These are phyloP conservation scores for Perca schrenkii DNA, from an alignment of 2,113 vertebrate species.

Conservation along the genomic window DNA sequence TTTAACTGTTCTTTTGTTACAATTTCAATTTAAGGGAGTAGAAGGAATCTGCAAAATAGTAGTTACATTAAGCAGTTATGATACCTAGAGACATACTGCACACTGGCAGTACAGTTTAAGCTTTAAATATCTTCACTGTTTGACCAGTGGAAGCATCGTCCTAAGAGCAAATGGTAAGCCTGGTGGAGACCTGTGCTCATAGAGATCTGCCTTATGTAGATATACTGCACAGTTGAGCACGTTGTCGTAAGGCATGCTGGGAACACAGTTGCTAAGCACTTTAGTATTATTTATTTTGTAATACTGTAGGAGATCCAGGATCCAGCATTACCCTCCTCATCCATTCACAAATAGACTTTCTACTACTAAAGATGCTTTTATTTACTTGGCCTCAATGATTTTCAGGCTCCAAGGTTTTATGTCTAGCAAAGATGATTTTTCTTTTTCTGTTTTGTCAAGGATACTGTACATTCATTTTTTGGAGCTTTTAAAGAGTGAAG, in stretches of 20 bases:
- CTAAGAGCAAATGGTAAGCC: slow-evolving; percentile 64
- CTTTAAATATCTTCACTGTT: slow-evolving; percentile 33
- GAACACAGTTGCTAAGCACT: slow-evolving; percentile 51
- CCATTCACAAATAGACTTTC: slow-evolving; percentile 15
- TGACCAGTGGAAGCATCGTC: slow-evolving; percentile 24
- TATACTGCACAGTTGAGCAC: slow-evolving; percentile 1
- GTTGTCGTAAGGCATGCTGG: slow-evolving; percentile 42
- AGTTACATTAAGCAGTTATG: background rate
- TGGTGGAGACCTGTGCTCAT: slow-evolving; percentile 53
- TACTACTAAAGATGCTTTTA: background rate
- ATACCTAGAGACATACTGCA: background rate
- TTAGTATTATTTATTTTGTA: slow-evolving; percentile 24
- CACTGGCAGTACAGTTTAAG: background rate
- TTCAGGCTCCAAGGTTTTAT: background rate
- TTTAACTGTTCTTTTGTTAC: background rate
- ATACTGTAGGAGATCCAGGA: background rate
- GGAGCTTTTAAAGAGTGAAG: background rate
- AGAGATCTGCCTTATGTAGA: slow-evolving; percentile 51
- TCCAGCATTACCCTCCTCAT: background rate
- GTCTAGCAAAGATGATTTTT: background rate
- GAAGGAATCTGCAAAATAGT: background rate
- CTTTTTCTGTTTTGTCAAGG: too few species aligned
- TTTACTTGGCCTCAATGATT: background rate
- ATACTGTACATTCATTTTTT: background rate
- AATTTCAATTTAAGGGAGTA: background rate